Conservation (phyloP, 64 coral and sea anemone genomes). For the Pachyseris speciosa region DNA sequence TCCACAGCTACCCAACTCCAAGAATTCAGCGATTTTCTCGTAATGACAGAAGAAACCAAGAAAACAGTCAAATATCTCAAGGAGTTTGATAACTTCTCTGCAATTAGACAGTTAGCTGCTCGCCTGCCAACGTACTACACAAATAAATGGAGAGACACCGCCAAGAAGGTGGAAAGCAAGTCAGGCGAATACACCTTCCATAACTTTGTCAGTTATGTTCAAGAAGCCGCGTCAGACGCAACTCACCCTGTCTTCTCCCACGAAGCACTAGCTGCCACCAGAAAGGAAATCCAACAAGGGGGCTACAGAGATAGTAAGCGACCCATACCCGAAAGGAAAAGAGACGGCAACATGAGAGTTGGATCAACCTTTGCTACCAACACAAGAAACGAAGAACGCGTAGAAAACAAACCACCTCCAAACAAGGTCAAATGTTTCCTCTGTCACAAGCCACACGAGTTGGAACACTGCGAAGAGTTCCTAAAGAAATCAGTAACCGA, state of each 20-base stretch:
- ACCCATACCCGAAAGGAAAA: background rate
- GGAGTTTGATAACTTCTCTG: slow-evolving; percentile 52
- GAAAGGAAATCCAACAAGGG: background rate
- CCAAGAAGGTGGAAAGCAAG: slow-evolving; percentile 7
- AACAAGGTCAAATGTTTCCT: background rate
- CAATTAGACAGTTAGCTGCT: slow-evolving; percentile 24
- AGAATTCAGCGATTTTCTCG: too few relatives aligned
- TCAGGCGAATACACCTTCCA: background rate
- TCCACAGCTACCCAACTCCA: too few relatives aligned
- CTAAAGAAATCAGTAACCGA: slow-evolving; percentile 10
- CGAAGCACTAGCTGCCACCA: background rate
- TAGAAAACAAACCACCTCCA: too few relatives aligned
- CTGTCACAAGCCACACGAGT: slow-evolving; percentile 4
- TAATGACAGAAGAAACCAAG: too few relatives aligned
- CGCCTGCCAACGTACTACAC: too few relatives aligned
- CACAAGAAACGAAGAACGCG: too few relatives aligned
- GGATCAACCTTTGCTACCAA: background rate
- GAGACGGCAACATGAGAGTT: background rate
- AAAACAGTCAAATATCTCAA: slow-evolving; percentile 75
- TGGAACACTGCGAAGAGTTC: slow-evolving; percentile 37
- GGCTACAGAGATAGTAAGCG: background rate
- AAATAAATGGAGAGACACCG: slow-evolving; percentile 54
- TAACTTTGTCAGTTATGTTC: background rate
- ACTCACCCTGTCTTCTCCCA: slow-evolving; percentile 28
- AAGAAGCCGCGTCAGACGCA: slow-evolving; percentile 29